Base-by-base conservation (phyloP, 2,797 vertebrate genomes). In the Acridotheres tristis region DNA sequence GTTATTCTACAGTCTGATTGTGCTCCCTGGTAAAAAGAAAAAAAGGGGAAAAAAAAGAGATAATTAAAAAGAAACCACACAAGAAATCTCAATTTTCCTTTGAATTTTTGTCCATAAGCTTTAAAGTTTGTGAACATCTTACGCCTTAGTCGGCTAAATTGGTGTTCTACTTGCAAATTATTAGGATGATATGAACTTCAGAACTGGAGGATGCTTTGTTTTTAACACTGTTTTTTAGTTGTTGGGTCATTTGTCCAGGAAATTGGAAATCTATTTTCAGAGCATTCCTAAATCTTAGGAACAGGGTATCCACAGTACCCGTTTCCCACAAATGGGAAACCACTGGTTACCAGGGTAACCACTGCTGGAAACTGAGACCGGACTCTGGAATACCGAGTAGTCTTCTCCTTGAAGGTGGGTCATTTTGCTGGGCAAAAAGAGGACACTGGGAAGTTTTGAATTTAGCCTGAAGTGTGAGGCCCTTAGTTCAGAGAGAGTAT, bases 1-100 rank as follows among this genome's bases (percentile, higher is more conserved):
- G 42, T 57, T 84, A 63, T 88, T 89, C 48, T 73, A 59, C 4
- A 11, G 30, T 9, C 15, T 84, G 38, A 53, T 16, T 63, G 3
- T 75, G 2, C 4, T 79, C 26, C 22, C 22, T 38, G 20, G 38
- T 80, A 29, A 63, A 68, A 88, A 55, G 2, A 20, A 19, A 20
- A 19, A 15, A 29, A 8, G 10, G 14, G 2, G 6, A 3, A 2
- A 20, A 5, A 15, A 48, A 14, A 17, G 7, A 42, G 0, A 11
- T 7, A 14, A 57, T 5, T 40, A 9, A 30, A 34, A 77, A 26
- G 11, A 48, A 23, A 8, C 1, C 16, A 7, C 5, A 7, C 5
- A 55, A 19, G 4, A 9, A 27, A 57, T 68, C 11, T 58, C 53
- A 34, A 38, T 75, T 90, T 79, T 83, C 13, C 9, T 69, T 51